Evolutionary conservation across 2,888 invertebrate species (phyloP).

Genomic region (Agrochola litura): DNA sequence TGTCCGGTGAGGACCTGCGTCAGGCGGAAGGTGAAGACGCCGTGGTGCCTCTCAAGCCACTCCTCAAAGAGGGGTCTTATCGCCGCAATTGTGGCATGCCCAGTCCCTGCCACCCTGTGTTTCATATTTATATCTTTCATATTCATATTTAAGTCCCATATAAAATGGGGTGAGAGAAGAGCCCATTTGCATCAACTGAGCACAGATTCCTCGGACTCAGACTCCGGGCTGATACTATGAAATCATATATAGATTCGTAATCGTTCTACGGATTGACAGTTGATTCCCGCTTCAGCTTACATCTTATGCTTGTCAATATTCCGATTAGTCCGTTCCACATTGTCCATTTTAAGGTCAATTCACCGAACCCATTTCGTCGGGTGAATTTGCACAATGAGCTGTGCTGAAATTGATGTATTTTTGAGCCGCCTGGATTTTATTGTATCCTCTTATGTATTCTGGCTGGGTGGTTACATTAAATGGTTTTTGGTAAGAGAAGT

Average conservation of each 20-base stretch:
- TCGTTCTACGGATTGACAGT: neutral
- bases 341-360: constrained; percentile 71
- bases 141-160: no score
- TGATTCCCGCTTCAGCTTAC: constrained; percentile 26
- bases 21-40: no score
- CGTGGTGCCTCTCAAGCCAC: no score
- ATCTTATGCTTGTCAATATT: constrained; percentile 31
- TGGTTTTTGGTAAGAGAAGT: constrained; percentile 35
- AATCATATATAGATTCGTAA: neutral
- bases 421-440: constrained; percentile 63
- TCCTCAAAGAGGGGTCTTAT: no score
- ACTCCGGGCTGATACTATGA: no score
- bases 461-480: constrained; percentile 23
- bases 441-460: constrained; percentile 55
- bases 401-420: constrained; percentile 58
- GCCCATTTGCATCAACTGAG: no score
- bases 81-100: no score
- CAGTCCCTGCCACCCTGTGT: no score
- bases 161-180: no score
- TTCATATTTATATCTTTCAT: no score
- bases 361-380: constrained; percentile 53
- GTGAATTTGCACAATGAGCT: constrained; percentile 64
- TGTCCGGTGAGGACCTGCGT: no score
- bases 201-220: no score
- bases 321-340: constrained; percentile 62